phyloP scores from a whole-genome alignment of 2,888 invertebrate species.

The Sympetrum striolatum region DNA sequence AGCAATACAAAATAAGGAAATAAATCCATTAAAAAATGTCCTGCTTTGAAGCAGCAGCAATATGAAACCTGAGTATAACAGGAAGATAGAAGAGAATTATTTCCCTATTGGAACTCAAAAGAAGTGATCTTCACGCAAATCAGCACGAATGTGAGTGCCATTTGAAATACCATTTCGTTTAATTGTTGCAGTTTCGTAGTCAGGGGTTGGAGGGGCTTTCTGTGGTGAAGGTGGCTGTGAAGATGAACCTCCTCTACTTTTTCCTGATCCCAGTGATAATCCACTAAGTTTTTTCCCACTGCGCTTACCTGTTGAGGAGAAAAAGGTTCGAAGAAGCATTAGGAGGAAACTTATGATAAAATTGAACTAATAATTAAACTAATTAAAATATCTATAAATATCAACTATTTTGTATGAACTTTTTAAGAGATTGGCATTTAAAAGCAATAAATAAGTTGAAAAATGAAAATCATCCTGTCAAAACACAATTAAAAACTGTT shows the following conservation, averaged over 20 bases:
- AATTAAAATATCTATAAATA: too few relatives aligned
- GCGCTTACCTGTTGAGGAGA: background rate
- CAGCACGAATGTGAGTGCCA: slow-evolving; percentile 66
- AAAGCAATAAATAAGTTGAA: too few relatives aligned
- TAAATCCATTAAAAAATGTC: background rate
- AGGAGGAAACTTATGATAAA: background rate
- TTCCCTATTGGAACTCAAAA: slow-evolving; percentile 59
- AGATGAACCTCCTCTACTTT: slow-evolving; percentile 45
- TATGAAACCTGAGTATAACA: background rate
- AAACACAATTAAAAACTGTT: too few relatives aligned
- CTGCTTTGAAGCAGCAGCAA: too few relatives aligned
- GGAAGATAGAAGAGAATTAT: background rate
- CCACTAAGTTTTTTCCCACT: slow-evolving; percentile 11
- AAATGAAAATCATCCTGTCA: too few relatives aligned
- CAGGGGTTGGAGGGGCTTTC: slow-evolving; percentile 68
- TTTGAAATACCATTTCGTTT: slow-evolving; percentile 74
- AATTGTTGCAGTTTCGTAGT: slow-evolving; percentile 80
- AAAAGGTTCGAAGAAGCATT: background rate
- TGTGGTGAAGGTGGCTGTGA: slow-evolving; percentile 59
- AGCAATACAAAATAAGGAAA: too few relatives aligned
- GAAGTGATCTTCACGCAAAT: slow-evolving; percentile 72
- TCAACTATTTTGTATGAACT: too few relatives aligned
- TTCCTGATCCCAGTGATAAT: background rate
- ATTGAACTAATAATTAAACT: too few relatives aligned
- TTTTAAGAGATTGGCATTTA: too few relatives aligned